phyloP scores from a whole-genome alignment of 2,888 invertebrate genomes.

The Pristionchus fissidentatus region DNA sequence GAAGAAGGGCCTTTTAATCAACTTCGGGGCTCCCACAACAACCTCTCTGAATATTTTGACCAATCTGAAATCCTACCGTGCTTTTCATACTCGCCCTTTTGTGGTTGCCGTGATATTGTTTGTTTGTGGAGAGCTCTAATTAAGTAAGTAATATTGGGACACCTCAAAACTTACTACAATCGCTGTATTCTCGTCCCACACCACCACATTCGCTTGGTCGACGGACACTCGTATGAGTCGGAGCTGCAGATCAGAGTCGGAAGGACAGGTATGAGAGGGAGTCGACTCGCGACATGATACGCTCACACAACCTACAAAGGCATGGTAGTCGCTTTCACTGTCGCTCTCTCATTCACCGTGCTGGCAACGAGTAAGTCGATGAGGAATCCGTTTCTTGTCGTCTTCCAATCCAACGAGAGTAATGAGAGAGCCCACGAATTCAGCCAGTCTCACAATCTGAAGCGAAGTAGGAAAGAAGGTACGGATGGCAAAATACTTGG shows the following conservation, averaged over 20 bases:
- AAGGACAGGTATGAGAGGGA: not conserved
- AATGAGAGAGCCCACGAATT: conserved; percentile 7
- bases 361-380: conserved; percentile 24
- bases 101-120: too few relatives aligned
- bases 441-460: conserved; percentile 13
- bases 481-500: conserved; percentile 13
- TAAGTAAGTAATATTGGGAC: too few relatives aligned
- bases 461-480: too few relatives aligned
- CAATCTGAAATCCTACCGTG: too few relatives aligned
- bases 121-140: too few relatives aligned
- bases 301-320: not conserved
- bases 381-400: conserved; percentile 34
- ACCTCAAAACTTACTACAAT: not conserved
- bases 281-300: conserved; percentile 7
- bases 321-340: too few relatives aligned
- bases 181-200: not conserved
- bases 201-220: not conserved
- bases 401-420: conserved; percentile 31
- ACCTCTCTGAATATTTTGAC: too few relatives aligned
- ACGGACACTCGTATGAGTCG: conserved; percentile 23
- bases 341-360: conserved; percentile 16
- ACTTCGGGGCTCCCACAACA: too few relatives aligned
- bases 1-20: too few relatives aligned
- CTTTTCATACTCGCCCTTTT: too few relatives aligned
- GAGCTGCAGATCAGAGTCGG: conserved; percentile 15